Conservation (phyloP, 1,140 invertebrate genomes). For the Meloidogyne chitwoodi region DNA sequence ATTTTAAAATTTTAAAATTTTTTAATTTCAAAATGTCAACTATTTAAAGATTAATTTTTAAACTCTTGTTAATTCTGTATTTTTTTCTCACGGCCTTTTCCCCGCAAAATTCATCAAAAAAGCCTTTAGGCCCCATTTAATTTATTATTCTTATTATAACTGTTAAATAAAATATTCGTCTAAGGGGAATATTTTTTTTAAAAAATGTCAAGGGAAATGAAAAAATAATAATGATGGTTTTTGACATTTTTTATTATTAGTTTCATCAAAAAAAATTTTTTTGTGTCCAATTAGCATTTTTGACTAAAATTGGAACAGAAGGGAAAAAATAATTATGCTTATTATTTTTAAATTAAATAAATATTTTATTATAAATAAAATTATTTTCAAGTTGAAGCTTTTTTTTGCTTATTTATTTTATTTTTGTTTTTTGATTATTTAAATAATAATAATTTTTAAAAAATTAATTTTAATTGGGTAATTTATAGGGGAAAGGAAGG, state of each 20-base stretch:
- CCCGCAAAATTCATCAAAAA: background rate
- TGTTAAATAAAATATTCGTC: background rate
- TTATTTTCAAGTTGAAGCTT: no score
- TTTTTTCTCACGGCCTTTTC: no score
- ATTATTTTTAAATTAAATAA: background rate
- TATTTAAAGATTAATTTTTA: no score
- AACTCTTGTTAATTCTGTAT: no score
- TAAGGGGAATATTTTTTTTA: background rate
- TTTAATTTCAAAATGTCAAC: no score
- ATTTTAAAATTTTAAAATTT: no score
- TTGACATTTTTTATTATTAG: background rate
- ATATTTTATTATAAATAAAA: no score
- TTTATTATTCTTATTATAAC: background rate
- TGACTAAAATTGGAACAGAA: background rate
- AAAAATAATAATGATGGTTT: background rate
- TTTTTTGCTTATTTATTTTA: no score
- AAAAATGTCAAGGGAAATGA: background rate
- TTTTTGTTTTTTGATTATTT: no score
- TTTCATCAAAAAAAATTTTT: background rate
- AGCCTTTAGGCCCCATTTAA: background rate
- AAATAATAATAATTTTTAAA: no score
- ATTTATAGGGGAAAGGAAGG: no score
- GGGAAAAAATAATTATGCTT: background rate
- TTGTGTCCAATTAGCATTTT: background rate
- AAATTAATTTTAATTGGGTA: no score